These are phyloP conservation scores for Equus przewalskii DNA, from an alignment of 2,113 vertebrate genomes.

Conservation along the genomic window DNA sequence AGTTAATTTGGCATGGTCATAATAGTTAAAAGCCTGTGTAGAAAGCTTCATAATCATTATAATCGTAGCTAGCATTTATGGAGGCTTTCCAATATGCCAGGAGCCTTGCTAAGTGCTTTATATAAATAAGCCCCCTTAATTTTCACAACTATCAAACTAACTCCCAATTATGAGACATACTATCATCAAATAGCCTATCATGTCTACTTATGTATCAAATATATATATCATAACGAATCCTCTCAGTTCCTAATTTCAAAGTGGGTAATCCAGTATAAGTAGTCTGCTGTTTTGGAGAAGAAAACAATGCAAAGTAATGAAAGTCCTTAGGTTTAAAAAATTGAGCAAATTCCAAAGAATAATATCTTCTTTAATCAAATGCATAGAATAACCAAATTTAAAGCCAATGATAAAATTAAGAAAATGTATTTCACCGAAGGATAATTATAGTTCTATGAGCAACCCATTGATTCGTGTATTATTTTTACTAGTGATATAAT, in stretches of 20 bases:
- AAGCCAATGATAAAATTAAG: slow-evolving; percentile 15
- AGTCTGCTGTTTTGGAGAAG: not conserved
- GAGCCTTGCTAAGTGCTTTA: not conserved
- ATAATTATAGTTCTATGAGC: not conserved
- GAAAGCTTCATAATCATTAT: slow-evolving; percentile 38
- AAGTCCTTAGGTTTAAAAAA: not conserved
- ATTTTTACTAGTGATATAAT: not conserved
- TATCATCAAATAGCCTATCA: not conserved
- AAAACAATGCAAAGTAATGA: slow-evolving; percentile 6
- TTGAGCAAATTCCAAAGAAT: slow-evolving; percentile 18
- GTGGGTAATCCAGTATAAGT: not conserved
- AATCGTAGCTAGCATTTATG: not conserved
- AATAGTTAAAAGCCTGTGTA: not conserved
- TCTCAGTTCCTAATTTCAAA: not conserved
- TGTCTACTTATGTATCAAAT: slow-evolving; percentile 1
- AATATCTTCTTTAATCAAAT: slow-evolving; percentile 17
- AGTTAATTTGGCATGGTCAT: slow-evolving; percentile 24
- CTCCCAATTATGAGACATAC: not conserved
- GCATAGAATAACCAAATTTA: slow-evolving; percentile 2
- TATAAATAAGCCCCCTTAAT: not conserved
- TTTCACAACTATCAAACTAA: slow-evolving; percentile 20
- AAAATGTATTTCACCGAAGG: not conserved
- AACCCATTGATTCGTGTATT: not conserved
- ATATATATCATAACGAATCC: not conserved
- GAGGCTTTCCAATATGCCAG: not conserved